Percentiles rank a stretch among this genome's conserved stretches.
Conservation (phyloP, 2,797 vertebrate genomes). For the Macrochelys suwanniensis region DNA sequence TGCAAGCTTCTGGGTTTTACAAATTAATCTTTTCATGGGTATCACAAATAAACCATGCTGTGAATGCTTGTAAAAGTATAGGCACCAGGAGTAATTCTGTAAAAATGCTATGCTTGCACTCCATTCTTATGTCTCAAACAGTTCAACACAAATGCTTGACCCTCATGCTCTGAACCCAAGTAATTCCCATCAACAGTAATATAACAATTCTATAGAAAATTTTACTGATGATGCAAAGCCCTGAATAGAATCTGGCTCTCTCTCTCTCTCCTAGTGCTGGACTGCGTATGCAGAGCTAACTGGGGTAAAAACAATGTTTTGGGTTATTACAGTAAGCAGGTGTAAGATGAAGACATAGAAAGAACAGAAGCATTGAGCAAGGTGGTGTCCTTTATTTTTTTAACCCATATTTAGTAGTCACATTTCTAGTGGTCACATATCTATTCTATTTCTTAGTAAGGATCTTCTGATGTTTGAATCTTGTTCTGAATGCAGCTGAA, state of each 20-base stretch:
- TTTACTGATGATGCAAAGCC: background rate
- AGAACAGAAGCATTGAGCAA: background rate
- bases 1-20: background rate
- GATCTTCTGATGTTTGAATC: background rate
- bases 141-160: background rate
- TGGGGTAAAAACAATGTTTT: background rate
- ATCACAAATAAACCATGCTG: background rate
- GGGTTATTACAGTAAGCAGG: background rate
- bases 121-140: accelerated
- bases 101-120: background rate
- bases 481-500: background rate
- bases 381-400: background rate
- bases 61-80: background rate
- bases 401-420: background rate
- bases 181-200: background rate
- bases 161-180: background rate
- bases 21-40: background rate
- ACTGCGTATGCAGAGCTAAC: background rate
- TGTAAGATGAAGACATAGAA: background rate
- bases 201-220: accelerated
- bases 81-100: background rate
- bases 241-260: background rate
- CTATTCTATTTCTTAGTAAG: accelerated
- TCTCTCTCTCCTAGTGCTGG: background rate
- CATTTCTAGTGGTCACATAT: background rate